Percentiles rank a stretch among this genome's conserved stretches.
Evolutionary conservation across 2,888 invertebrate genomes (phyloP).

Genomic region (Myathropa florea): DNA sequence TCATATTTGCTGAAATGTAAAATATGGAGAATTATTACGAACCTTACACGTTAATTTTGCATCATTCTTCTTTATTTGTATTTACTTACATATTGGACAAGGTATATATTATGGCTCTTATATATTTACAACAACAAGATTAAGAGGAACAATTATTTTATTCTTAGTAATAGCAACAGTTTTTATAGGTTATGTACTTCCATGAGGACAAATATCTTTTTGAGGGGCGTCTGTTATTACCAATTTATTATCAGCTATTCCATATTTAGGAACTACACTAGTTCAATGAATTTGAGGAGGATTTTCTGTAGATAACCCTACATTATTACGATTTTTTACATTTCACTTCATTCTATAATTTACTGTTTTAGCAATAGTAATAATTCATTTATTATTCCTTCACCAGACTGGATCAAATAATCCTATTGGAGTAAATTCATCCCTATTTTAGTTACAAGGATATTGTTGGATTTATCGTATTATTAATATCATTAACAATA

Average conservation of each 20-base stretch:
- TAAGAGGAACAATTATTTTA: conserved; percentile 85
- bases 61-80: conserved; percentile 87
- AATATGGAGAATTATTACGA: conserved; percentile 72
- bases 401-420: conserved; percentile 87
- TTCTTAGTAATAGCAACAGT: conserved; percentile 87
- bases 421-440: conserved; percentile 85
- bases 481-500: conserved; percentile 82
- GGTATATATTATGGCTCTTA: conserved; percentile 83
- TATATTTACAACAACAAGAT: conserved; percentile 84
- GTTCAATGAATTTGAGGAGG: conserved; percentile 89
- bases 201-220: conserved; percentile 91
- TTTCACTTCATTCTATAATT: conserved; percentile 89
- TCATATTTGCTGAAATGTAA: conserved; percentile 87
- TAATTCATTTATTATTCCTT: conserved; percentile 85
- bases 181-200: conserved; percentile 89
- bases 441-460: conserved; percentile 86
- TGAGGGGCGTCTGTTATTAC: conserved; percentile 92
- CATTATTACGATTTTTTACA: conserved; percentile 87
- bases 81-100: conserved; percentile 86
- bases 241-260: conserved; percentile 87
- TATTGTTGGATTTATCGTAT: conserved; percentile 83
- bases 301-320: conserved; percentile 87
- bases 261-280: conserved; percentile 84
- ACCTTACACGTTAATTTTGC: conserved; percentile 87
- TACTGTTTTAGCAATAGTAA: conserved; percentile 83